Percentiles rank a stretch among this genome's conserved stretches.
phyloP scores from a whole-genome alignment of 2,113 vertebrate species.

The Garra rufa region DNA sequence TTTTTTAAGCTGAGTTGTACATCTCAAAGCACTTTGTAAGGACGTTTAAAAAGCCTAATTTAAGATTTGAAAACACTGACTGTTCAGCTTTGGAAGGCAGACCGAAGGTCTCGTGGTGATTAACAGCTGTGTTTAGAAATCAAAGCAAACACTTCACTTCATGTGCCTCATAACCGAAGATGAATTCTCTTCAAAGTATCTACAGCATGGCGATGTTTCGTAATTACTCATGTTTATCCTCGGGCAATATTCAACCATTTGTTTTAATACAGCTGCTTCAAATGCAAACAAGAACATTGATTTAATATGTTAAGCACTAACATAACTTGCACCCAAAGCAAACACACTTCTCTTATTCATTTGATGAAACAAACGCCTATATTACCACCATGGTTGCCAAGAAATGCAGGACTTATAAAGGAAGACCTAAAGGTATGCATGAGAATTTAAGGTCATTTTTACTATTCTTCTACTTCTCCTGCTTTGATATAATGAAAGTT shows the following conservation, averaged over 20 bases:
- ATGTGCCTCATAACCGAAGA: constrained; percentile 43
- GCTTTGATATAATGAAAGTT: neutral
- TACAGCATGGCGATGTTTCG: constrained; percentile 40
- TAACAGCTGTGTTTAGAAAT: constrained; percentile 58
- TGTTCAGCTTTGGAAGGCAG: neutral
- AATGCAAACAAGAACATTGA: constrained; percentile 41
- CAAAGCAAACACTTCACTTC: constrained; percentile 48
- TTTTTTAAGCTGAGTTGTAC: constrained; percentile 10
- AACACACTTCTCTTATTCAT: constrained; percentile 42
- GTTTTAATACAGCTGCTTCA: constrained; percentile 50
- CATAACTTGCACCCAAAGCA: constrained; percentile 31
- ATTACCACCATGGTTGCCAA: constrained; percentile 19
- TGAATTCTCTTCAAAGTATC: constrained; percentile 48
- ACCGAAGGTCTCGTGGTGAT: neutral
- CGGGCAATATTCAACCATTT: constrained; percentile 38
- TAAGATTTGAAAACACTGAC: constrained; percentile 1
- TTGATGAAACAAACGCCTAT: constrained; percentile 25
- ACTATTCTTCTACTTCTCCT: neutral
- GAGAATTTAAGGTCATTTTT: neutral
- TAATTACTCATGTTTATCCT: constrained; percentile 52
- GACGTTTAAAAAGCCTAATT: neutral
- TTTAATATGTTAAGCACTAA: constrained; percentile 44
- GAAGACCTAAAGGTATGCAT: neutral
- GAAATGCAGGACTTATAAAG: neutral
- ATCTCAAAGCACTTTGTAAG: constrained; percentile 22